Base-by-base conservation (phyloP, 2,113 vertebrate genomes). In the Eonycteris spelaea region DNA sequence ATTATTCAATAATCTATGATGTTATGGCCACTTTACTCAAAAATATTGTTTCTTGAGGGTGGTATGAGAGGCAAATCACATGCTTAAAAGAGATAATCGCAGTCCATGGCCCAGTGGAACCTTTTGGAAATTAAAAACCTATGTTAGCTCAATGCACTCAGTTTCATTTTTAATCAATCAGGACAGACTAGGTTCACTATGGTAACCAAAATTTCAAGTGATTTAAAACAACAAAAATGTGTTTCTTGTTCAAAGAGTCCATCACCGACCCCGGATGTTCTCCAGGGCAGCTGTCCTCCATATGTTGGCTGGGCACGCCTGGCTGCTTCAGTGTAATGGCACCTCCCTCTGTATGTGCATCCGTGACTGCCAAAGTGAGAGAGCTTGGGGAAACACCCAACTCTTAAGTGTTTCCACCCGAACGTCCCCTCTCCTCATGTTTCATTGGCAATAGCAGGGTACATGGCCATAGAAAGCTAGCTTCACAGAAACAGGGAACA, bases 251-350 rank as follows among this genome's bases (percentile, higher is more conserved):
- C 85, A 73, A 85, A 83, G 40, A 61, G 57, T 33, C 70, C 55
- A 48, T 30, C 21, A 6, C 43, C 53, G 21, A 38, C 13, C 53
- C 95, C 35, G 40, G 33, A 65, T 24, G 19, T 12, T 93, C 48
- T 93, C 68, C 73, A 67, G n/a, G 38, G 92, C 84, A 97, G 92
- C 96, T 96, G 87, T 86, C 73, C 38, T 71, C 87, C 94, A 90
- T 53, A 13, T 95, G 92, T 84, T 95, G 68, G 86, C 65, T 43
- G 43, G 33, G 51, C 57, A 74, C 16, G 33, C 61, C 75, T 65
- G n/a, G 57, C 74, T 84, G 70, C 86, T 74, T 93, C 74, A 6
- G n/a, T 55, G 70, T 68, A 78, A 45, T 48, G 67, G 57, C 38
- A 65, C 80, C 90, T 65, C 16, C 35, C 24, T 13, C 8, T 75